Percentiles rank a stretch among this genome's conserved stretches.
These are phyloP conservation scores for Peromyscus californicus DNA, from an alignment of 2,113 vertebrate species.

Conservation along the genomic window DNA sequence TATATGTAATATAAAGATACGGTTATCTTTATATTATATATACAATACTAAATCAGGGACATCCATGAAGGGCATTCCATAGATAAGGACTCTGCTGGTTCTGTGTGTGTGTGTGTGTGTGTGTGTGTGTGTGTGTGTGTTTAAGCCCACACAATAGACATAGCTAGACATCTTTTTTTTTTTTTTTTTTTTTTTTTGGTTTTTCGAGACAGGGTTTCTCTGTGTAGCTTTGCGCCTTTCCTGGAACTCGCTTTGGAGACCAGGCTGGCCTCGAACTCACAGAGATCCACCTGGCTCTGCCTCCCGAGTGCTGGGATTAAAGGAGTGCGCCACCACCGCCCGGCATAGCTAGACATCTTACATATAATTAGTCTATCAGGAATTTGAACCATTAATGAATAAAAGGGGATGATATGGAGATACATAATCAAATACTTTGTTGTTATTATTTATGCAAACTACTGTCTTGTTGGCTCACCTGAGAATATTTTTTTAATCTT, in stretches of 20 bases:
- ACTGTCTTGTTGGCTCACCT: background rate
- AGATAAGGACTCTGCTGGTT: background rate
- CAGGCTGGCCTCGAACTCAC: too few species aligned
- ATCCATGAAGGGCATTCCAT: background rate
- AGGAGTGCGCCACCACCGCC: too few species aligned
- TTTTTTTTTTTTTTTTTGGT: too few species aligned
- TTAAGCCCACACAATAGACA: background rate
- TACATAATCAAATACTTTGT: background rate
- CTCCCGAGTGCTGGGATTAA: too few species aligned
- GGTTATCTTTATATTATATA: background rate
- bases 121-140: too few species aligned
- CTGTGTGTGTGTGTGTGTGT: background rate
- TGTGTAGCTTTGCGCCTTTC: too few species aligned
- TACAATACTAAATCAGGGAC: background rate
- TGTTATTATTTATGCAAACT: background rate
- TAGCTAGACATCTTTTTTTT: background rate
- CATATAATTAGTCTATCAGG: background rate
- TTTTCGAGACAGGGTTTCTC: too few species aligned
- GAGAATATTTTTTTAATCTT: background rate
- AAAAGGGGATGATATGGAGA: background rate
- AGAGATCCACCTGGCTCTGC: too few species aligned
- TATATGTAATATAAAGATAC: too few species aligned
- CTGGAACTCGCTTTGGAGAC: too few species aligned
- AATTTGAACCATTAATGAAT: background rate
- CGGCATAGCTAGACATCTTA: background rate